phyloP scores from a whole-genome alignment of 2,797 vertebrate species.

The Loris lydekkerianus region DNA sequence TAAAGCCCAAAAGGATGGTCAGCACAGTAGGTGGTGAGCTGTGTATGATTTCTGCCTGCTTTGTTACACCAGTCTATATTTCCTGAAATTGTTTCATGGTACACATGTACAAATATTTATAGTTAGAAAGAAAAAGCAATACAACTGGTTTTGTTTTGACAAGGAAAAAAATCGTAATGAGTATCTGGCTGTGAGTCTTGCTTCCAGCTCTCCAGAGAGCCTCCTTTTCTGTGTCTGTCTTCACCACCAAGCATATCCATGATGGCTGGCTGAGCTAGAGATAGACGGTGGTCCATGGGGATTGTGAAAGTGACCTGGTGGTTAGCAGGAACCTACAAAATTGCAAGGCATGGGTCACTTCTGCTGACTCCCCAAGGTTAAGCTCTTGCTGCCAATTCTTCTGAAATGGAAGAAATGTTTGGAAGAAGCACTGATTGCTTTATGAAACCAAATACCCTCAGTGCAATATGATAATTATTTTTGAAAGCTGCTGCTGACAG shows the following conservation, averaged over 20 bases:
- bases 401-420: background rate
- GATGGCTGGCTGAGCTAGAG: constrained; percentile 69
- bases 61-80: background rate
- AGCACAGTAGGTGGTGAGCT: background rate
- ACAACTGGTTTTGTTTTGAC: background rate
- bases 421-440: background rate
- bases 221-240: constrained; percentile 14
- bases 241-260: background rate
- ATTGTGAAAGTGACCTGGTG: background rate
- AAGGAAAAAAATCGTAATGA: background rate
- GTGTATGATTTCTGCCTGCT: constrained; percentile 3
- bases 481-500: background rate
- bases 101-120: background rate
- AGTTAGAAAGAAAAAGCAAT: background rate
- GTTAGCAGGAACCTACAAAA: constrained; percentile 6
- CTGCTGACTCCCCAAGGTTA: background rate
- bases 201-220: background rate
- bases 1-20: background rate
- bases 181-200: background rate
- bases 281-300: constrained; percentile 71
- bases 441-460: background rate
- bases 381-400: constrained; percentile 5
- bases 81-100: constrained; percentile 29
- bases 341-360: constrained; percentile 17
- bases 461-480: background rate